Base-by-base conservation (phyloP, 2,113 vertebrate genomes). In the Trogon melanurus region DNA sequence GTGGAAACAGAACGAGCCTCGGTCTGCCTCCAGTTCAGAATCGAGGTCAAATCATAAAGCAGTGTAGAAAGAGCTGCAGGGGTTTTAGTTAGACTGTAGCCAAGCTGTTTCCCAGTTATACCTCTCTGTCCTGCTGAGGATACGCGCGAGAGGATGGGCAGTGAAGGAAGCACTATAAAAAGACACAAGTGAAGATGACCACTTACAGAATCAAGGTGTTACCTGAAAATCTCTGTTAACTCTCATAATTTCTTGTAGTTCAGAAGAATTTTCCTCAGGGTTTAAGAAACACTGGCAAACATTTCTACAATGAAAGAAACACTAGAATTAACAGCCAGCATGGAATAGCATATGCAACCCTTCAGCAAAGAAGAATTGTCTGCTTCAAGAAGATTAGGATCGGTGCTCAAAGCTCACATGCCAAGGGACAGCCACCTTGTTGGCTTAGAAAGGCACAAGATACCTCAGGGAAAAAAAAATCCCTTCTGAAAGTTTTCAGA, bases 161-260 rank as follows among this genome's bases (percentile, higher is more conserved):
- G 13, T 19, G 51, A 66, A 53, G 15, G 25, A 57, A 71, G 44
- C 19, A 8, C 34, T 44, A 48, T 5, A 22, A 85, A 73, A 38
- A 48, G 25, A 50, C 23, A 67, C 14, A 62, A 54, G 27, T 50
- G 32, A 82, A 83, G 56, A 60, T 13, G 23, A 53, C 19, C 38
- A 67, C 9, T 50, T 90, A 74, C 19, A 86, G 48, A 84, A 79
- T 27, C 9, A 30, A 26, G 9, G 38, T 76, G 14, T 97, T 82
- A 99, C 99, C 98, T 99, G 99, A 34, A 98, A 94, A 61, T 99
- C 97, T 93, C 97, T 98, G 97, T 99, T 99, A 91, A 99, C 79
- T 93, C 97, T 96, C 94, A 98, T 98, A 6, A 99, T 93, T 96
- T 99, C 98, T 65, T 97, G 95, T 58, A 99, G 91, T 88, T 98